Evolutionary conservation across 2,113 vertebrate species (phyloP), one percentile per base, ranked within the genome.

Genomic region (Channa argus): DNA sequence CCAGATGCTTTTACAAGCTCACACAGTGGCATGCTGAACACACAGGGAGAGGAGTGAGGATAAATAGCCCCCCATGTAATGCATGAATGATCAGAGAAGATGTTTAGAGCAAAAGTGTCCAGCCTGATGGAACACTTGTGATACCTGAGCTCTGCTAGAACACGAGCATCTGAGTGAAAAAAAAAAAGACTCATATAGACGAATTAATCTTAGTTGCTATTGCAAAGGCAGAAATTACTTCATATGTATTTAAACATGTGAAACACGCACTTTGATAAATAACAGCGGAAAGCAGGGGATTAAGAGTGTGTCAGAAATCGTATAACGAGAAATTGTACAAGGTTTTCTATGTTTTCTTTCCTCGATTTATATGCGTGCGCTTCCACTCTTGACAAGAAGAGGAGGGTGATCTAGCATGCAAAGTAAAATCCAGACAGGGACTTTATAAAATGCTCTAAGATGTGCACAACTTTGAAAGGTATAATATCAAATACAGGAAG

Each of bases 401-500:
- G 63, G 71, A 86, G 55, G 78, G 58, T 86, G 82, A 82, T 73
- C 79, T 56, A 78, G 80, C 82, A 82, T 79, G 67, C 84, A 79
- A 87, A 90, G 82, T 80, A 82, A 83, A 70, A 90, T 79, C 74
- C 74, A 88, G 82, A 87, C 71, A 70, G 72, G 65, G 72, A 76
- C 75, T 82, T 89, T 85, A 82, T 86, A 80, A 83, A 85, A 83
- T 64, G 71, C 80, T 87, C 76, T 66, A 82, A 84, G 85, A 92
- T 76, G 75, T 71, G 65, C 74, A 77, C 52, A 56, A 69, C 83
- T 90, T 87, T 85, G 82, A 90, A 85, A 91, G 89, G 91, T 90
- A 84, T 69, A 75, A 85, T 85, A 92, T 90, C 84, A 90, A 89
- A 90, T 70, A 81, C 86, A 79, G 77, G 79, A 89, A 83, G 85